These are phyloP conservation scores for Labroides dimidiatus DNA, from an alignment of 2,797 vertebrate genomes.

Conservation along the genomic window DNA sequence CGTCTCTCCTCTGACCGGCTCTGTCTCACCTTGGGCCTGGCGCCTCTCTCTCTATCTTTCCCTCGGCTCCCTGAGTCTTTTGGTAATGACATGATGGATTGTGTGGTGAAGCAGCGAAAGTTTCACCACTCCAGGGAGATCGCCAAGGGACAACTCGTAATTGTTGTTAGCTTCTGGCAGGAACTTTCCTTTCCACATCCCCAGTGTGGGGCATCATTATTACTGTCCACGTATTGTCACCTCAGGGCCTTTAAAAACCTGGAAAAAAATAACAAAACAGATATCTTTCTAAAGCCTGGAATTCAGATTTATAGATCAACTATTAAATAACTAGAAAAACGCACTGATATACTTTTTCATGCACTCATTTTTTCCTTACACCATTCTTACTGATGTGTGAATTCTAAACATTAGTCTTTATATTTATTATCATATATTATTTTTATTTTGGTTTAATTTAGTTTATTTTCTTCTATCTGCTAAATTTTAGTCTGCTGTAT, in stretches of 20 bases:
- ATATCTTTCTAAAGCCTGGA: slow-evolving; percentile 8
- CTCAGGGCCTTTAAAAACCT: slow-evolving; percentile 35
- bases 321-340: background rate
- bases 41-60: slow-evolving; percentile 84
- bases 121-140: slow-evolving; percentile 23
- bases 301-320: background rate
- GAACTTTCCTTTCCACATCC: slow-evolving; percentile 44
- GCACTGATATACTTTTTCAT: background rate
- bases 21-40: slow-evolving; percentile 87
- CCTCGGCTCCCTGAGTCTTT: slow-evolving; percentile 80
- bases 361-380: no score
- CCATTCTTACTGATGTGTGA: no score
- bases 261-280: slow-evolving; percentile 54
- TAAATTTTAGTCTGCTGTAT: no score
- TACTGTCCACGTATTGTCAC: slow-evolving; percentile 19
- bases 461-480: no score
- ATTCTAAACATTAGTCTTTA: no score
- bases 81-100: slow-evolving; percentile 78
- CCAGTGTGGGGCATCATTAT: slow-evolving; percentile 14
- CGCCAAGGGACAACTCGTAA: slow-evolving; percentile 30
- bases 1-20: slow-evolving; percentile 86
- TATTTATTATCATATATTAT: no score
- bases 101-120: slow-evolving; percentile 27
- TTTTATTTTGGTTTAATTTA: no score
- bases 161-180: slow-evolving; percentile 31